Conservation (phyloP, 2,888 invertebrate genomes). For the Imbricaverruca yamaguchii region DNA sequence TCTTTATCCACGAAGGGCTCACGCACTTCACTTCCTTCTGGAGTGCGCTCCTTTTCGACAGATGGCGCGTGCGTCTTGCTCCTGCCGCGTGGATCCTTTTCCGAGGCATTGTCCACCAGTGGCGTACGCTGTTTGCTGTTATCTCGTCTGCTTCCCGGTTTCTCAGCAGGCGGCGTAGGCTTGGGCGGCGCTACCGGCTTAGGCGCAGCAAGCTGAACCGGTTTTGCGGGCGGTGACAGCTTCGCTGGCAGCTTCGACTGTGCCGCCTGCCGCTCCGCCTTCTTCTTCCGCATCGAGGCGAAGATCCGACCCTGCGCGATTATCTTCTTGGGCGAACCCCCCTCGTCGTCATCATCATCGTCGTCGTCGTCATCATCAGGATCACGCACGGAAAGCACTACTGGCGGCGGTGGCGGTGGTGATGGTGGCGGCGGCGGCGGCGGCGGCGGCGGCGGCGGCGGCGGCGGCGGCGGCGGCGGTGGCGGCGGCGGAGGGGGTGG, state of each 20-base stretch:
- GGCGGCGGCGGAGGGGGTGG: neutral
- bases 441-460: neutral
- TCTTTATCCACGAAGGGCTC: no score
- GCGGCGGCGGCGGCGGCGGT: neutral
- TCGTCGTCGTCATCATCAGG: neutral
- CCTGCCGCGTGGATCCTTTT: no score
- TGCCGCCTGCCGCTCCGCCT: neutral
- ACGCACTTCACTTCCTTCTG: no score
- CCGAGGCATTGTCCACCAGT: no score
- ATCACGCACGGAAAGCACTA: no score
- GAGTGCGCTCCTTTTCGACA: no score
- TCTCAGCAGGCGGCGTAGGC: no score
- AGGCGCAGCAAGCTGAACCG: no score
- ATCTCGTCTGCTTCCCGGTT: no score
- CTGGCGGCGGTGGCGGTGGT: neutral
- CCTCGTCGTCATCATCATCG: neutral
- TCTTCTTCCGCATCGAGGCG: neutral
- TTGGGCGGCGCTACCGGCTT: no score
- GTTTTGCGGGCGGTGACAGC: neutral
- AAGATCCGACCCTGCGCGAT: conserved; percentile 10
- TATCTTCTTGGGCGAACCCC: neutral
- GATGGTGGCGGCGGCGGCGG: neutral
- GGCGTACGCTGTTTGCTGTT: no score
- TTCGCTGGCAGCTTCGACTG: neutral
- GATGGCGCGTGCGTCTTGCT: no score